These are phyloP conservation scores for Dryomyza anilis DNA, from an alignment of 2,888 invertebrate genomes.

Conservation along the genomic window DNA sequence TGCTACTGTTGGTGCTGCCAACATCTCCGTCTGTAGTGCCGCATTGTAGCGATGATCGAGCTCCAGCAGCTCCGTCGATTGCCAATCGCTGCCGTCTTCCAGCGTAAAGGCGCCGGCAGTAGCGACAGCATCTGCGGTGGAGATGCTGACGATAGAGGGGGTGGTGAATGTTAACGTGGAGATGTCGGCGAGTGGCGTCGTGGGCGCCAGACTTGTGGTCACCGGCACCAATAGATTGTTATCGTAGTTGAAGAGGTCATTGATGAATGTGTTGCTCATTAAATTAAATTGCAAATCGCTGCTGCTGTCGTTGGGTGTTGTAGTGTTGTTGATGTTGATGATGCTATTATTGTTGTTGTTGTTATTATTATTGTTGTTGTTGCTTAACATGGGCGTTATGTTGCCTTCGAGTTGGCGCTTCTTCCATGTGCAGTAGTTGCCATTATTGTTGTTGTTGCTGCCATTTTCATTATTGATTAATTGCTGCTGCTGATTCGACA, in stretches of 20 bases:
- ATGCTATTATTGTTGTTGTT: slow-evolving; percentile 17
- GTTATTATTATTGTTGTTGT: slow-evolving; percentile 13
- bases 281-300: slow-evolving; percentile 37
- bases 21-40: slow-evolving; percentile 40
- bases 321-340: slow-evolving; percentile 6
- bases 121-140: slow-evolving; percentile 36
- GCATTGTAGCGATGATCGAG: slow-evolving; percentile 60
- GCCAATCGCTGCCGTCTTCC: slow-evolving; percentile 51
- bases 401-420: slow-evolving; percentile 44
- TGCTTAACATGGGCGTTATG: too few relatives aligned
- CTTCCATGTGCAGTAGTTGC: slow-evolving; percentile 42
- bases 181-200: slow-evolving; percentile 29
- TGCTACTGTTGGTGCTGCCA: not conserved
- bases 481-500: slow-evolving; percentile 9
- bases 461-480: slow-evolving; percentile 22
- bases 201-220: slow-evolving; percentile 23
- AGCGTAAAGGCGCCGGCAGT: slow-evolving; percentile 25
- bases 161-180: slow-evolving; percentile 35
- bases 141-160: slow-evolving; percentile 35
- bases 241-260: slow-evolving; percentile 56
- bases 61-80: slow-evolving; percentile 56
- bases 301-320: slow-evolving; percentile 14
- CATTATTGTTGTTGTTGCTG: slow-evolving; percentile 30
- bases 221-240: slow-evolving; percentile 50
- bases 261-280: slow-evolving; percentile 48